Evolutionary conservation across 2,797 vertebrate genomes (phyloP), one percentile per base, ranked within the genome.

Genomic region (Gambelia wislizenii): DNA sequence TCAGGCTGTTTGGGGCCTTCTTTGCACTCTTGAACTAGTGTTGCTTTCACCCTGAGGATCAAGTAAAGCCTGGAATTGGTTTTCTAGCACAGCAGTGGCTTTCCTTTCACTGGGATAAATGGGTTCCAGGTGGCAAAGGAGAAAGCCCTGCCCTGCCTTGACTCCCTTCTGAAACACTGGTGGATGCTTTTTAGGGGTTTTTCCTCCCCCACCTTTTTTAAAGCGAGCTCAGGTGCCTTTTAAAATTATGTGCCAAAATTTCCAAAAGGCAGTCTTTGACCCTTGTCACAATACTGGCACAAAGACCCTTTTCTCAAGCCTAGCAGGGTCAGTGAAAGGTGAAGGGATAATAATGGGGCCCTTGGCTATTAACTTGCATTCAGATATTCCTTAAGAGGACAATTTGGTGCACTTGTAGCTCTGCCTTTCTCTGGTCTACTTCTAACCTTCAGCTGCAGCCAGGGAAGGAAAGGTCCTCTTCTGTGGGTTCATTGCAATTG

Each of bases 271-370:
- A 4, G 8, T 30, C 79, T 70, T 20, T 36, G 30, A 74, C 89
- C 64, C 84, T 77, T 86, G 59, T 84, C 30, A 56, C 47, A 49
- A 61, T 39, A 33, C 56, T 84, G 87, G 59, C 59, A 84, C 33
- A 90, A 86, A 86, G 44, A 84, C 54, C 70, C 27, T 20, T 52
- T 83, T 86, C 70, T 83, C 52, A 16, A 77, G 25, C 52, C 20
- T 49, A n/a, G 70, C 16, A 47, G 56, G 89, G 75, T 89, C 83
- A 79, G 59, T 6, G 20, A 81, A 74, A 89, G 84, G 88, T 88
- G 82, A 91, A 89, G 72, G 80, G 78, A 83, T 89, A 86, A 88
- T 78, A 91, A 89, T 80, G 2, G 61, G 39, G 10, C 20, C 76
- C 49, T 42, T 36, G 44, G 84, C 59, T 61, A 25, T 54, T 87